Evolutionary conservation across 2,797 vertebrate genomes (phyloP).

Genomic region (Mastacembelus armatus): DNA sequence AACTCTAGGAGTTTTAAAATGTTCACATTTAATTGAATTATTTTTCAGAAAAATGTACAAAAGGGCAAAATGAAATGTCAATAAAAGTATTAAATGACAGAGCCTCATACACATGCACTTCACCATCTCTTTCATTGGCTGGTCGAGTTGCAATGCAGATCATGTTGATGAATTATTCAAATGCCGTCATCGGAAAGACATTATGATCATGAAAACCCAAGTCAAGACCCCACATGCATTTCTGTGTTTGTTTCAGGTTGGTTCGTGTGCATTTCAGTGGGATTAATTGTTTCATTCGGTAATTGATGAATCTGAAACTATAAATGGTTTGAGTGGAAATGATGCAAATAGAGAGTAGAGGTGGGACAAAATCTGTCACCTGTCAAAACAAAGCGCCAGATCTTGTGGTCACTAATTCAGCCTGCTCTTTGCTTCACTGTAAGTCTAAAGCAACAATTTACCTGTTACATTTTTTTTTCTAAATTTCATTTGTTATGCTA

Average conservation of each 20-base stretch:
- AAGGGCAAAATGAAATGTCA: background rate
- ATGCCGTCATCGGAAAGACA: constrained; percentile 32
- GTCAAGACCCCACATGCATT: constrained; percentile 14
- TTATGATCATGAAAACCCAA: constrained; percentile 62
- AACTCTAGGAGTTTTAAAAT: no score
- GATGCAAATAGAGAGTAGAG: no score
- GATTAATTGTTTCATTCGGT: constrained; percentile 12
- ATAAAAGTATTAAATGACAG: constrained; percentile 18
- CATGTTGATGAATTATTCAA: constrained; percentile 72
- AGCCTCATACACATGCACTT: background rate
- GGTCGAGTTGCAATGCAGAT: constrained; percentile 62
- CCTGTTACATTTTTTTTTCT: background rate
- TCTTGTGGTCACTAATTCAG: constrained; percentile 24
- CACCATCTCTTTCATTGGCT: background rate
- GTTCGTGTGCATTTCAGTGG: background rate
- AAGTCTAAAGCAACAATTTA: background rate
- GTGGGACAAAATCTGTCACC: no score
- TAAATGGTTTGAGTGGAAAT: no score
- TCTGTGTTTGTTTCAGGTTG: constrained; percentile 2
- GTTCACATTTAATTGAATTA: background rate
- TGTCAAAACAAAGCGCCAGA: no score
- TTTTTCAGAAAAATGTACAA: background rate
- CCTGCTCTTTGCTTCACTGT: background rate
- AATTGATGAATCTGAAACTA: no score
- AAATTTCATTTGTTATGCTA: background rate